Percentiles rank a stretch among this genome's conserved stretches.
phyloP scores from a whole-genome alignment of 2,888 invertebrate genomes.

The Xestoiulus laeticollis region DNA sequence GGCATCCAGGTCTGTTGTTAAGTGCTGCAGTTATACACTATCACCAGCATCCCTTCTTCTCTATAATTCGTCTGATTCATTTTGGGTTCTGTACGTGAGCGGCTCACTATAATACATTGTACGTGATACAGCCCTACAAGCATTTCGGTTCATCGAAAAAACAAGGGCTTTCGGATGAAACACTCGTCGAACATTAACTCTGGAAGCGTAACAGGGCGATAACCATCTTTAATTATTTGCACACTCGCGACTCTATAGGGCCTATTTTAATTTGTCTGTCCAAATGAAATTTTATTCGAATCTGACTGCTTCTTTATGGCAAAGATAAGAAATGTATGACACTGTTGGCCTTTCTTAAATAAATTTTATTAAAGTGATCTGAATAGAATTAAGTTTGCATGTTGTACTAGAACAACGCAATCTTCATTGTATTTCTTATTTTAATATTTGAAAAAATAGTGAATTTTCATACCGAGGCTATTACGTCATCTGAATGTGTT shows the following conservation, averaged over 20 bases:
- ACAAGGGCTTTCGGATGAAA: not conserved
- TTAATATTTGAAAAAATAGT: not conserved
- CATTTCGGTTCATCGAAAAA: slow-evolving; percentile 10
- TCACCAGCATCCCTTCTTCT: slow-evolving; percentile 32
- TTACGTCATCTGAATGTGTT: too few species aligned
- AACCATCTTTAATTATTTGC: not conserved
- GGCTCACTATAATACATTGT: slow-evolving; percentile 40
- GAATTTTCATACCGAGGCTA: too few species aligned
- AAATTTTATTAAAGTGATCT: not conserved
- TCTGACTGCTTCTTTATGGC: not conserved
- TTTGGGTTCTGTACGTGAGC: slow-evolving; percentile 35
- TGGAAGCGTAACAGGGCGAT: not conserved
- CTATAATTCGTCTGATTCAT: slow-evolving; percentile 43
- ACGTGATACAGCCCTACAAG: slow-evolving; percentile 24
- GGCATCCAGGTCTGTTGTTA: slow-evolving; percentile 35
- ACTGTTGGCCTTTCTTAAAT: not conserved
- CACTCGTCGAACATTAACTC: not conserved
- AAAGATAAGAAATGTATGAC: not conserved
- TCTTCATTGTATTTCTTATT: too few species aligned
- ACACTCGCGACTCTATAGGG: not conserved
- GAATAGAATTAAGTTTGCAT: not conserved
- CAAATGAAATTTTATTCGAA: not conserved
- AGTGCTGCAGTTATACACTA: slow-evolving; percentile 28
- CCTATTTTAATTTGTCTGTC: not conserved
- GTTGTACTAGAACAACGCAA: too few species aligned